phyloP scores from a whole-genome alignment of 64 coral and sea anemone genomes.

The Stylophora pistillata region DNA sequence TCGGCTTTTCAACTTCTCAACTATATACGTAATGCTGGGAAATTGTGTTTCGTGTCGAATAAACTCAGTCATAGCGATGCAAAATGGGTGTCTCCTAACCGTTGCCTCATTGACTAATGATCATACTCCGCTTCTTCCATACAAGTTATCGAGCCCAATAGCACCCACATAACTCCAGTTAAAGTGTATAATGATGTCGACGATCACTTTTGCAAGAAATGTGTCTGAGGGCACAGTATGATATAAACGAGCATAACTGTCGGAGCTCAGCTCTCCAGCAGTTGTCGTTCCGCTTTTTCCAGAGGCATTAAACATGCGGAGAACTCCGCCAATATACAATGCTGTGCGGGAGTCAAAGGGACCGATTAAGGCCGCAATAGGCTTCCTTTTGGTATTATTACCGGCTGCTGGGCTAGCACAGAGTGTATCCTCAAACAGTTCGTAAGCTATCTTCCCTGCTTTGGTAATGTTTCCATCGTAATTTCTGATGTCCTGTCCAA shows the following conservation, averaged over 20 bases:
- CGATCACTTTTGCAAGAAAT: conserved; percentile 64
- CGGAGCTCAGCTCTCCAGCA: conserved; percentile 7
- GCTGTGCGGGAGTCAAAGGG: conserved; percentile 34
- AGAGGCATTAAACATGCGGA: conserved; percentile 3
- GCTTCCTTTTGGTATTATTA: background rate
- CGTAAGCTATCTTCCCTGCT: conserved; percentile 8
- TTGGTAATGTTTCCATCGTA: background rate
- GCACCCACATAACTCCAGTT: conserved; percentile 74
- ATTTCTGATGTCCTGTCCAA: conserved; percentile 48
- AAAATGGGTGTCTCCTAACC: background rate
- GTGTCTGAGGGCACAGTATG: conserved; percentile 74
- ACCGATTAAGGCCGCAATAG: conserved; percentile 27
- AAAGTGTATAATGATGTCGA: conserved; percentile 50
- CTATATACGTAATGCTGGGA: background rate
- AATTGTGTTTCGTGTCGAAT: background rate
- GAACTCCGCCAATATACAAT: conserved; percentile 5
- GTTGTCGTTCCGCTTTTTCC: conserved; percentile 22
- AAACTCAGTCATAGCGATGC: conserved; percentile 44
- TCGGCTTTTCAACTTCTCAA: background rate
- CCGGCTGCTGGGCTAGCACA: background rate
- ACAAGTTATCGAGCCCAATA: conserved; percentile 60
- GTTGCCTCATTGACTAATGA: conserved; percentile 8
- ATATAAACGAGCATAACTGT: conserved; percentile 46
- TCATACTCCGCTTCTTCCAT: conserved; percentile 56
- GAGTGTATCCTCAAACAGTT: background rate